Conservation (phyloP, 2,113 vertebrate species). For the Bostrychus sinensis region DNA sequence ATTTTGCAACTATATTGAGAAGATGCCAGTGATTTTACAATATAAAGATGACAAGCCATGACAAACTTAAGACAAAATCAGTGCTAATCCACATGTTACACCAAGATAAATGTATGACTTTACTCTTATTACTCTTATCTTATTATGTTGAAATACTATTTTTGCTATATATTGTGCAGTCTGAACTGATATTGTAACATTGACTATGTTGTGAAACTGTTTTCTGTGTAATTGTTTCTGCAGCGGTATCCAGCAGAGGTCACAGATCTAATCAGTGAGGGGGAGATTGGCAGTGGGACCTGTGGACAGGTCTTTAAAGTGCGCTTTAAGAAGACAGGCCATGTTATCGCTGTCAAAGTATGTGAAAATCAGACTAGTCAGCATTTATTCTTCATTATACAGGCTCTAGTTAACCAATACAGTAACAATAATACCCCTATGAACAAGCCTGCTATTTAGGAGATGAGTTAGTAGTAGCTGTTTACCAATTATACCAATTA, state of each 20-base stretch:
- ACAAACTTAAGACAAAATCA: too few relatives aligned
- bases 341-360: conserved; percentile 93
- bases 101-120: too few relatives aligned
- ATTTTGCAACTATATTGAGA: too few relatives aligned
- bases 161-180: too few relatives aligned
- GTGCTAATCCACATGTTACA: too few relatives aligned
- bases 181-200: too few relatives aligned
- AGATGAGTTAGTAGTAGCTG: conserved; percentile 53
- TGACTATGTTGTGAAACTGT: too few relatives aligned
- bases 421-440: conserved; percentile 33
- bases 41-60: too few relatives aligned
- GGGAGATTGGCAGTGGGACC: conserved; percentile 94
- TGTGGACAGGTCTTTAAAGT: conserved; percentile 98
- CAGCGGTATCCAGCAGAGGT: conserved; percentile 93
- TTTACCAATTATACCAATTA: conserved; percentile 37
- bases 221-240: background rate
- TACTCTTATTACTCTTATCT: too few relatives aligned
- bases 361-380: conserved; percentile 6
- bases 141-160: too few relatives aligned
- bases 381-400: background rate
- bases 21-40: too few relatives aligned
- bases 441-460: conserved; percentile 21
- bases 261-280: conserved; percentile 90
- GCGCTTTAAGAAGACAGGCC: conserved; percentile 89
- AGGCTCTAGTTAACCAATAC: conserved; percentile 33